Conservation (phyloP, 2,888 invertebrate species). For the Anoplius nigerrimus region DNA sequence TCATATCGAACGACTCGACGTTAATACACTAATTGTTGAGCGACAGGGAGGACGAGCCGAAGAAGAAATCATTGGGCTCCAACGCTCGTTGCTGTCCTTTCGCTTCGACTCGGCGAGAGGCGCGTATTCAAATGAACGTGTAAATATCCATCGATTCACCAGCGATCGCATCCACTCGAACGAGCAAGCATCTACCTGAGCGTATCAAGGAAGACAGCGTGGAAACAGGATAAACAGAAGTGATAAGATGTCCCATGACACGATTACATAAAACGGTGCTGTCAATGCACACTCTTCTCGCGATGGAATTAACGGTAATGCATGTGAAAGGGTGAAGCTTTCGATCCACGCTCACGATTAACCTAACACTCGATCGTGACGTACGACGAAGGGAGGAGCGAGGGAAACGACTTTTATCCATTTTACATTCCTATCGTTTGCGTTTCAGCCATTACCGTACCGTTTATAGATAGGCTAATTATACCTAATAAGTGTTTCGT, state of each 20-base stretch:
- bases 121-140: conserved; percentile 20
- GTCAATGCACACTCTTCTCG: conserved; percentile 12
- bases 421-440: conserved; percentile 53
- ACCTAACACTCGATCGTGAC: not conserved
- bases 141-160: conserved; percentile 44
- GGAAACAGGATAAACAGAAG: conserved; percentile 5
- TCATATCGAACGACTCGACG: too few species aligned
- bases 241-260: conserved; percentile 13
- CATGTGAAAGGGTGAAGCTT: too few species aligned
- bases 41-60: too few species aligned
- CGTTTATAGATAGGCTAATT: conserved; percentile 65
- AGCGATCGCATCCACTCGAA: conserved; percentile 40
- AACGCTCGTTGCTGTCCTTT: too few species aligned
- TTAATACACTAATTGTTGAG: too few species aligned
- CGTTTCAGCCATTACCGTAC: conserved; percentile 57
- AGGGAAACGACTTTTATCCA: conserved; percentile 36
- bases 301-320: too few species aligned
- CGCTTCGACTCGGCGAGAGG: too few species aligned
- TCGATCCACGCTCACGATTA: not conserved
- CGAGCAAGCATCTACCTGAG: conserved; percentile 29
- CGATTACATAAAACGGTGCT: conserved; percentile 4
- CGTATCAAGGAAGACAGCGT: conserved; percentile 26
- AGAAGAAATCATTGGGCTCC: too few species aligned
- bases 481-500: conserved; percentile 69
- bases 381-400: not conserved